A percentile compares a stretch with the other conserved stretches of the same genome.
phyloP scores from a whole-genome alignment of 2,888 invertebrate genomes.

The Volucella inanis region DNA sequence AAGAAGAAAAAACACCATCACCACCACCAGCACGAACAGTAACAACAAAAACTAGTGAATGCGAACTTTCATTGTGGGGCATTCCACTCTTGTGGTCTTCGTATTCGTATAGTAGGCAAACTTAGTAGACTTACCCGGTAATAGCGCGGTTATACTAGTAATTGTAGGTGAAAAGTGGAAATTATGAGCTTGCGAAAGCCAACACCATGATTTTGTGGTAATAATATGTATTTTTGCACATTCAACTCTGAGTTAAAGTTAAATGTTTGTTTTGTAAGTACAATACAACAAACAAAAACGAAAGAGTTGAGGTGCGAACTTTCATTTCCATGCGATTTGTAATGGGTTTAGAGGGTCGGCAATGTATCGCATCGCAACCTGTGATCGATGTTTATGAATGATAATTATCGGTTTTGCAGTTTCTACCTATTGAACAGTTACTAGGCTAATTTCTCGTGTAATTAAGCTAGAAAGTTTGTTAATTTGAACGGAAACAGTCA shows the following conservation, averaged over 20 bases:
- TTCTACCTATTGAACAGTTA: conserved; percentile 35
- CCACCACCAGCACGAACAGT: too few relatives aligned
- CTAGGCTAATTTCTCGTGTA: conserved; percentile 66
- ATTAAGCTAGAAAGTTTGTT: conserved; percentile 51
- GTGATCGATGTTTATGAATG: conserved; percentile 56
- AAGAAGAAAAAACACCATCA: too few relatives aligned
- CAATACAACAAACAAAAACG: conserved; percentile 5
- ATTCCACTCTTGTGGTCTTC: conserved; percentile 28
- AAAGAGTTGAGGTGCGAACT: conserved; percentile 66
- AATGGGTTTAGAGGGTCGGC: background rate
- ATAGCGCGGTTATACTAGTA: conserved; percentile 26
- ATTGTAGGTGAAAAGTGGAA: conserved; percentile 59
- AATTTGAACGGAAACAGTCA: conserved; percentile 1
- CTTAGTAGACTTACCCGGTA: too few relatives aligned
- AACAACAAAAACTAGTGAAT: conserved; percentile 4
- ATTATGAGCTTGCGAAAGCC: conserved; percentile 58
- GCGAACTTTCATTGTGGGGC: conserved; percentile 22
- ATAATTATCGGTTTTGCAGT: conserved; percentile 53
- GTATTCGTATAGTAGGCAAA: too few relatives aligned
- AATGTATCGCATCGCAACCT: conserved; percentile 17
- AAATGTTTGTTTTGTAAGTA: conserved; percentile 41
- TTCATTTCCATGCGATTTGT: conserved; percentile 15
- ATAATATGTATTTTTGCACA: conserved; percentile 44
- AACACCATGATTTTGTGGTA: conserved; percentile 60
- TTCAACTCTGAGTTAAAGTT: conserved; percentile 28